phyloP scores from a whole-genome alignment of 2,797 vertebrate genomes.

The Pseudomugil tenellus region DNA sequence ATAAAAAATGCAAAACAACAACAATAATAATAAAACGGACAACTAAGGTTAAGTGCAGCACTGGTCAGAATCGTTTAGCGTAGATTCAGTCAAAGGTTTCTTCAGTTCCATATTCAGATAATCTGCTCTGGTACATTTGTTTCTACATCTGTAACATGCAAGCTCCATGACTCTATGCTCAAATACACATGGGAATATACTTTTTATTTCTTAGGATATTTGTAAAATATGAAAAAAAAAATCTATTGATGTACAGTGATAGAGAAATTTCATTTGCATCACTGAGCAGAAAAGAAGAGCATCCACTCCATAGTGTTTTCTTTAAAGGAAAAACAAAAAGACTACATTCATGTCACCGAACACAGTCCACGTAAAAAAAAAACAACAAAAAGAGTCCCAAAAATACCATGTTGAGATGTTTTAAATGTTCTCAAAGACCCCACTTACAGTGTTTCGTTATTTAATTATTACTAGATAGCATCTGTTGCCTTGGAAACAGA shows the following conservation, averaged over 20 bases:
- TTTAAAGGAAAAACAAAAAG: constrained; percentile 64
- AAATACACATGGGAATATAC: constrained; percentile 90
- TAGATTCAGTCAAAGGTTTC: constrained; percentile 82
- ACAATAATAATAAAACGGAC: constrained; percentile 18
- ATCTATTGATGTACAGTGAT: constrained; percentile 83
- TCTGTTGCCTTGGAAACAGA: constrained; percentile 84
- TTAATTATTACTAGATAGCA: constrained; percentile 78
- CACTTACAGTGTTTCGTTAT: constrained; percentile 72
- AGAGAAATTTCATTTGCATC: constrained; percentile 84
- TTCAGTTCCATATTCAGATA: constrained; percentile 82
- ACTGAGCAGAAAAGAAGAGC: constrained; percentile 77
- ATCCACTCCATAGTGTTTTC: constrained; percentile 86
- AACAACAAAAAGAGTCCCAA: constrained; percentile 73
- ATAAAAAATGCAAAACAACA: constrained; percentile 40
- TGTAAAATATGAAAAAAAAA: constrained; percentile 85
- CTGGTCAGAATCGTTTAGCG: constrained; percentile 86
- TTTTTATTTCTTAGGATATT: constrained; percentile 87
- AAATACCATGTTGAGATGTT: constrained; percentile 82
- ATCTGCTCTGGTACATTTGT: constrained; percentile 87
- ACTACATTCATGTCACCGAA: constrained; percentile 92
- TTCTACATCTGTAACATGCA: constrained; percentile 91
- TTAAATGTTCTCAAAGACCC: constrained; percentile 87
- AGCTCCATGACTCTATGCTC: constrained; percentile 88
- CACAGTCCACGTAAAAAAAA: constrained; percentile 85
- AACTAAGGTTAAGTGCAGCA: constrained; percentile 89